phyloP scores from a whole-genome alignment of 2,797 vertebrate genomes.

The Podarcis lilfordi region DNA sequence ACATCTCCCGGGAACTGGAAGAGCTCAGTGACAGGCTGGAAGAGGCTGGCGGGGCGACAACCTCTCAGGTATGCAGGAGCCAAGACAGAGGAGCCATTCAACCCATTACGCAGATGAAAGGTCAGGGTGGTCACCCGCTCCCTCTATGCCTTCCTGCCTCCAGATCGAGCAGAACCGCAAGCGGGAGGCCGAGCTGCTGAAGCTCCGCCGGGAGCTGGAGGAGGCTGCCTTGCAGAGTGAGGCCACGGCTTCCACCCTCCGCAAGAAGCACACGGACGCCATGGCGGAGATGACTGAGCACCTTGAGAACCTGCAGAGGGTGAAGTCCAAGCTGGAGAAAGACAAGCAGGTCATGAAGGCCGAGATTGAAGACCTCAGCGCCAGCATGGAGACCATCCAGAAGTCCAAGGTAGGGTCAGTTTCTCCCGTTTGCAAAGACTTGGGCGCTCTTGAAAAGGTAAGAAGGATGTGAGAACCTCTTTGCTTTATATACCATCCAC shows the following conservation, averaged over 20 bases:
- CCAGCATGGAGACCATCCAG: conserved; percentile 68
- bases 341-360: conserved; percentile 78
- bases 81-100: not conserved
- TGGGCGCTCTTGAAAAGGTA: no score
- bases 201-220: conserved; percentile 77
- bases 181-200: conserved; percentile 74
- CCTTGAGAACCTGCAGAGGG: conserved; percentile 79
- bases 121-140: no score
- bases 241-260: conserved; percentile 63
- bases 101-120: not conserved
- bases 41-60: conserved; percentile 77
- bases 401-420: conserved; percentile 71
- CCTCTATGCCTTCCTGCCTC: not conserved
- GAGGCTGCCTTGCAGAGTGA: conserved; percentile 74
- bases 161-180: conserved; percentile 81
- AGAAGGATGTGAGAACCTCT: no score
- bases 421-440: no score
- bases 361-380: conserved; percentile 75
- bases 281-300: conserved; percentile 79
- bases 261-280: conserved; percentile 74
- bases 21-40: conserved; percentile 80
- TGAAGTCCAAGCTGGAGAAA: conserved; percentile 83
- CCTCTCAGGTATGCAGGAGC: conserved; percentile 70
- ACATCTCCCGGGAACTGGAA: conserved; percentile 79
- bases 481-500: no score